Evolutionary conservation across 2,797 vertebrate genomes (phyloP), one percentile per base, ranked within the genome.

Genomic region (Rhyacichthys aspro): DNA sequence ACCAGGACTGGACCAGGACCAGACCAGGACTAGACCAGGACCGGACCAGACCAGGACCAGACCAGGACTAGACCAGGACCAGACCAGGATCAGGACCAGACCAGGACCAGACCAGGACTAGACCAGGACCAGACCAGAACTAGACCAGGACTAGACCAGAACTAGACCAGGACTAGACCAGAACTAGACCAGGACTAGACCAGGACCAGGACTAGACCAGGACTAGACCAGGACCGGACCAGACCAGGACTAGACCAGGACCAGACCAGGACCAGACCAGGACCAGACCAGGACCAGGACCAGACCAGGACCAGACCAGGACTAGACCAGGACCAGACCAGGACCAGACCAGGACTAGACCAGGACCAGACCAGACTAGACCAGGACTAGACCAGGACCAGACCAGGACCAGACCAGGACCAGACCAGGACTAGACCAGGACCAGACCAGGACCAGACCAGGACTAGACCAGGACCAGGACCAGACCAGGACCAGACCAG

Each of bases 401-500:
- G 23, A 47, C 9, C 16, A 19, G 36, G 1, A 94, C 94, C 85
- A 95, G 95, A 83, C 95, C 96, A 92, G 95, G 97, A 94, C 96
- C 23, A 14, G 4, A 39, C 90, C 89, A 43, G 12, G 0, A 43
- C 45, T 44, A 50, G 23, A 36, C 34, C 8, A 9, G 34, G 9
- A 5, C 34, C 8, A 8, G 34, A 34, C 7, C 7, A 8, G 9
- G 14, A 38, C 10, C 14, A 42, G 1, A 8, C 14, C 11, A 16
- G 15, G 37, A 32, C 39, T 9, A 23, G 23, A 18, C 11, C 7
- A 14, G 7, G n/a, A 34, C 33, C 33, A 34, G 11, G 12, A 1
- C 11, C 1, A 14, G 5, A 32, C 3, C 33, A 52, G 3, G 18
- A 55, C 11, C 7, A 53, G 8, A 49, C 46, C 46, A 34, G 14